These are phyloP conservation scores for Bambusicola thoracicus DNA, from an alignment of 2,113 vertebrate species.

Conservation along the genomic window DNA sequence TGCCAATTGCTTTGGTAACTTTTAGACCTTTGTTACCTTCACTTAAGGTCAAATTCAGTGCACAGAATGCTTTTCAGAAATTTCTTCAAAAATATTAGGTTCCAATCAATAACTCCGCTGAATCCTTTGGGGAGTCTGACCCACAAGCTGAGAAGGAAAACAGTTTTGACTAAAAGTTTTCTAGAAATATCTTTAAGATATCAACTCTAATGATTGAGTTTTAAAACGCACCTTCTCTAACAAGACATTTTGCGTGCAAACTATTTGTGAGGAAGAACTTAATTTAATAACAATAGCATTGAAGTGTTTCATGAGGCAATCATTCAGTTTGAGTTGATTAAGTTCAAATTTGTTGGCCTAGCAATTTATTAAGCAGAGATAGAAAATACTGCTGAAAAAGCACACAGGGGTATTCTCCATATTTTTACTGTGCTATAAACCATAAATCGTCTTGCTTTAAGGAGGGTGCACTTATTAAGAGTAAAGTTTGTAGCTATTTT, in stretches of 20 bases:
- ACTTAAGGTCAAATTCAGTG: not conserved
- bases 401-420: not conserved
- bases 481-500: not conserved
- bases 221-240: not conserved
- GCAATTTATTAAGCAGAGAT: constrained; percentile 17
- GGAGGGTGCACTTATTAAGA: not conserved
- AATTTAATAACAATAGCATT: not conserved
- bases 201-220: not conserved
- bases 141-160: not conserved
- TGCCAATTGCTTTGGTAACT: not conserved
- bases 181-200: not conserved
- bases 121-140: not conserved
- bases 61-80: not conserved
- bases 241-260: not conserved
- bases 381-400: constrained; percentile 36
- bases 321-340: constrained; percentile 33
- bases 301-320: constrained; percentile 20
- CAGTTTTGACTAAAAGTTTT: not conserved
- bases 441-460: not conserved
- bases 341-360: constrained; percentile 25
- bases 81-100: not conserved
- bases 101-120: not conserved
- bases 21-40: not conserved
- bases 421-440: not conserved
- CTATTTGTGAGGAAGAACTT: not conserved